Conservation (phyloP, 2,113 vertebrate species). For the Procavia capensis region DNA sequence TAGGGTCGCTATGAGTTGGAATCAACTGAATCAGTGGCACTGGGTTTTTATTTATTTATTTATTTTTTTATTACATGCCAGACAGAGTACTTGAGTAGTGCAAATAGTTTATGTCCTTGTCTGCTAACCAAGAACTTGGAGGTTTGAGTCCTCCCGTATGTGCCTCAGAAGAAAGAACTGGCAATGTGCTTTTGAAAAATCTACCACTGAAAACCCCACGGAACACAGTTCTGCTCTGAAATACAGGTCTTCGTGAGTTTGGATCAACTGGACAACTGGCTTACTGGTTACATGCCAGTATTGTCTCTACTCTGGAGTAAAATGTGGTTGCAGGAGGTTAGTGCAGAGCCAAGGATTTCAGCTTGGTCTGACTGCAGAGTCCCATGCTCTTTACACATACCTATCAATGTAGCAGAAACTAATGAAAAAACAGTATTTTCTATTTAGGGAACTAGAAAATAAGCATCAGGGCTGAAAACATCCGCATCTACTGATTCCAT, state of each 20-base stretch:
- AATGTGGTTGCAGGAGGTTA: not conserved
- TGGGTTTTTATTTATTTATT: no score
- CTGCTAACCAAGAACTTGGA: not conserved
- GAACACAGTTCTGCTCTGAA: not conserved
- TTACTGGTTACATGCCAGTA: not conserved
- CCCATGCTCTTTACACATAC: not conserved
- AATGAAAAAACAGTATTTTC: not conserved
- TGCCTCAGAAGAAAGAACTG: not conserved
- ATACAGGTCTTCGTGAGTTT: not conserved
- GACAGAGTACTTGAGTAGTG: not conserved
- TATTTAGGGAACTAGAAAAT: constrained; percentile 14
- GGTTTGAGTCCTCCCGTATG: not conserved
- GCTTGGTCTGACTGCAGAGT: not conserved
- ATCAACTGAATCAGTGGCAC: no score
- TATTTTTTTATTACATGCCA: not conserved
- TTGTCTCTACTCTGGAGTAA: not conserved
- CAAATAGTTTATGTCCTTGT: not conserved
- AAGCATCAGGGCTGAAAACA: not conserved
- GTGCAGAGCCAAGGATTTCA: not conserved
- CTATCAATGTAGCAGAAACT: not conserved
- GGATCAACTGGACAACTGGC: not conserved
- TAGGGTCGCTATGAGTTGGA: no score
- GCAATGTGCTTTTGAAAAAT: not conserved
- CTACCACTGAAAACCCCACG: not conserved
- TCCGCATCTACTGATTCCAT: not conserved